Evolutionary conservation across 2,113 vertebrate genomes (phyloP).

Genomic region (Gymnorhina tibicen): DNA sequence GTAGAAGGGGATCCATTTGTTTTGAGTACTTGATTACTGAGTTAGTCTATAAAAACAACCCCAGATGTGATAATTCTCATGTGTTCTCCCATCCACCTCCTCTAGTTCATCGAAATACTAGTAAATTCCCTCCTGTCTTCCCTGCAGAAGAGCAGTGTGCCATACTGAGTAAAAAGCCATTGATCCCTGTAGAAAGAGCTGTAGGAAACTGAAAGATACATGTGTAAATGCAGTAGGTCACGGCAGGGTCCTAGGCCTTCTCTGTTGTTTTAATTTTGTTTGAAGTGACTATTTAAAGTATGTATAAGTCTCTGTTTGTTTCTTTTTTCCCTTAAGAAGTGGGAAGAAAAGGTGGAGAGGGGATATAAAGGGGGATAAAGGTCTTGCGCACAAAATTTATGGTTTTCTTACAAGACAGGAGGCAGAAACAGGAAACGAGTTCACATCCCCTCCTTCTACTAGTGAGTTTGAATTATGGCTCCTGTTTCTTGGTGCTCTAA

Average conservation of each 20-base stretch:
- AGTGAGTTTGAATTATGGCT: background rate
- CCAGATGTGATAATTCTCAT: background rate
- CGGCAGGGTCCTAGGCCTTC: background rate
- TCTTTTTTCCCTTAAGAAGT: background rate
- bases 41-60: background rate
- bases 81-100: background rate
- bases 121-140: background rate
- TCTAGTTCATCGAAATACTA: background rate
- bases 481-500: background rate
- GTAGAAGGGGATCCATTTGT: background rate
- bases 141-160: background rate
- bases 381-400: background rate
- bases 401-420: background rate
- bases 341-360: background rate
- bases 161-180: background rate
- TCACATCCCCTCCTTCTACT: background rate
- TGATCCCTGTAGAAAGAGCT: background rate
- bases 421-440: background rate
- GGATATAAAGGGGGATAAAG: background rate
- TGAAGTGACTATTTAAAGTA: background rate
- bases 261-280: conserved; percentile 6
- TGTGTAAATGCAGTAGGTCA: background rate
- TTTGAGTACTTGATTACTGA: background rate
- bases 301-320: background rate
- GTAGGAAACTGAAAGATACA: background rate